Percentiles rank a stretch among this genome's conserved stretches.
Conservation (phyloP, 2,888 invertebrate genomes). For the Drosophila mettleri region DNA sequence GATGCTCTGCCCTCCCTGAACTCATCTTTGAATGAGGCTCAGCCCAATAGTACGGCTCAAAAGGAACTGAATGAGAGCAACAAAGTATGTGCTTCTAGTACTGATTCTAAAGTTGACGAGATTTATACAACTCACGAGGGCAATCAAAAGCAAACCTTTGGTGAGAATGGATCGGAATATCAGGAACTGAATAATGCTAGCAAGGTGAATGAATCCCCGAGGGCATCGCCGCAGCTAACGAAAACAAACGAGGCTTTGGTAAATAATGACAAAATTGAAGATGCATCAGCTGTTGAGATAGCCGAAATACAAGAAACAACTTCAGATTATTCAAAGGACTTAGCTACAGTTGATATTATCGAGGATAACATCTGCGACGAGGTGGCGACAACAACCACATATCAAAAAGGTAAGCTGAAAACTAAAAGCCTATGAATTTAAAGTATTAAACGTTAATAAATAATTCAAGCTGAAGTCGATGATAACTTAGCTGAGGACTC, state of each 20-base stretch:
- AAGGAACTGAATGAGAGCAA: not conserved
- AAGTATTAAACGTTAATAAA: not conserved
- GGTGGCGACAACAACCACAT: slow-evolving; percentile 16
- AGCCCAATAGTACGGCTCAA: not conserved
- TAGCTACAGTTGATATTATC: slow-evolving; percentile 24
- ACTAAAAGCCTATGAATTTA: too few relatives aligned
- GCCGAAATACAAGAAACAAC: not conserved
- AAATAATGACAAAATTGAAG: not conserved
- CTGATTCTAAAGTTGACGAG: not conserved
- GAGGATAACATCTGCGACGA: slow-evolving; percentile 63
- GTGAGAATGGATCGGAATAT: slow-evolving; percentile 15
- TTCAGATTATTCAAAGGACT: not conserved
- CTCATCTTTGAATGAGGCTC: not conserved
- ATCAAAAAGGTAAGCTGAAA: slow-evolving; percentile 41
- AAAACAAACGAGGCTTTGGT: not conserved
- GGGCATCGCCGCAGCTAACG: not conserved
- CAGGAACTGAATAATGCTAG: not conserved
- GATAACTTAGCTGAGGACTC: slow-evolving; percentile 30
- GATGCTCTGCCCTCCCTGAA: not conserved
- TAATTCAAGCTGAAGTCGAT: not conserved
- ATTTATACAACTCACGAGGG: not conserved
- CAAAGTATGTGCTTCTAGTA: not conserved
- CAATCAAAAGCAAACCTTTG: slow-evolving; percentile 14
- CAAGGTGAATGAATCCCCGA: not conserved
- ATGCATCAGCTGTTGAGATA: not conserved